A percentile compares a stretch with the other conserved stretches of the same genome.
Conservation (phyloP, 2,888 invertebrate genomes). For the Heteropelma amictum region DNA sequence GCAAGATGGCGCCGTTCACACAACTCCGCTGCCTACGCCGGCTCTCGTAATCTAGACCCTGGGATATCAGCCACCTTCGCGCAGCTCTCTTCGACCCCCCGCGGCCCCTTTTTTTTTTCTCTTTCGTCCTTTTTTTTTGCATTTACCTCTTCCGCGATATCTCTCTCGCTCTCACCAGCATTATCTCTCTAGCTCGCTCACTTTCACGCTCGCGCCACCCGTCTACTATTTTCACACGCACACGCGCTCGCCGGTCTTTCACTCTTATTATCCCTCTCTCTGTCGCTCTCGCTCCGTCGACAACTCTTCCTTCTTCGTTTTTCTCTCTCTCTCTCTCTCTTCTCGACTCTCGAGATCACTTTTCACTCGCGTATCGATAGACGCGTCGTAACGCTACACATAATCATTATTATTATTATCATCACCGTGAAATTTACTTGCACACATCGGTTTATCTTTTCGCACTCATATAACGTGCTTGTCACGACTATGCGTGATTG, state of each 20-base stretch:
- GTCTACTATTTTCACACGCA: constrained; percentile 10
- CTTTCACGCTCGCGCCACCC: constrained; percentile 1
- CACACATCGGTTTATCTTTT: constrained; percentile 37
- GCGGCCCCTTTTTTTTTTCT: too few species aligned
- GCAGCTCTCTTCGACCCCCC: constrained; percentile 28
- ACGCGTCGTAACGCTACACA: too few species aligned
- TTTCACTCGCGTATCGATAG: not conserved
- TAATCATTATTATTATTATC: too few species aligned
- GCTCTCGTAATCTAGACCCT: constrained; percentile 52
- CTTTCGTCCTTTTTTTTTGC: constrained; percentile 9
- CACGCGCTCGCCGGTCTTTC: constrained; percentile 1
- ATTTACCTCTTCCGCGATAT: constrained; percentile 25
- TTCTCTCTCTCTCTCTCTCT: not conserved
- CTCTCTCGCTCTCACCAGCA: constrained; percentile 14
- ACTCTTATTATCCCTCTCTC: not conserved
- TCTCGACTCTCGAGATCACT: not conserved
- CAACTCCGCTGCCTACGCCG: constrained; percentile 56
- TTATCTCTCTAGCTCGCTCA: constrained; percentile 20
- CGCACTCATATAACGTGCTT: constrained; percentile 43
- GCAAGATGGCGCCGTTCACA: constrained; percentile 84
- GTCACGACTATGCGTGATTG: constrained; percentile 27
- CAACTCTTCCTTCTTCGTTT: not conserved
- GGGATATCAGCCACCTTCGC: constrained; percentile 30
- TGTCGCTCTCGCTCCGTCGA: not conserved
- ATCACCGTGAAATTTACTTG: constrained; percentile 33